Conservation (phyloP, 2,888 invertebrate species). For the Drosophila barbarae region DNA sequence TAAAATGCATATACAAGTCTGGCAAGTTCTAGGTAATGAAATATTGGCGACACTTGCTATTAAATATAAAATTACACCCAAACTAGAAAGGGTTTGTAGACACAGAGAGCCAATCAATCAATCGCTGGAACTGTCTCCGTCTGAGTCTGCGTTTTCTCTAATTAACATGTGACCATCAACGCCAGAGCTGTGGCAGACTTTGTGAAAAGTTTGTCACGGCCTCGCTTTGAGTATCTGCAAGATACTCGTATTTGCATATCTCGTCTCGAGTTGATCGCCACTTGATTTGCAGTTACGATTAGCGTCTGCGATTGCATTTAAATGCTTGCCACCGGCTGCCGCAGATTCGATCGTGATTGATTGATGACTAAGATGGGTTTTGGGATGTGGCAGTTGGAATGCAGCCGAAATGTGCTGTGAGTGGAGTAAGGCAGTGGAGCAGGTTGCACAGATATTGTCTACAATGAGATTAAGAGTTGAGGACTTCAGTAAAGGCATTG, state of each 20-base stretch:
- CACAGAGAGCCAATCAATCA: slow-evolving; percentile 24
- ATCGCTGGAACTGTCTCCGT: slow-evolving; percentile 23
- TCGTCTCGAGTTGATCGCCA: slow-evolving; percentile 45
- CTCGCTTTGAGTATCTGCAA: slow-evolving; percentile 7
- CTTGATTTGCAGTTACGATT: slow-evolving; percentile 66
- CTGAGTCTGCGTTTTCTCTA: slow-evolving; percentile 42
- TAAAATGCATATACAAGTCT: not conserved
- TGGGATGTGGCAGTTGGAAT: not conserved
- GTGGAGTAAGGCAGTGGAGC: slow-evolving; percentile 9
- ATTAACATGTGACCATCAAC: slow-evolving; percentile 47
- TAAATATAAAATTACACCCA: not conserved
- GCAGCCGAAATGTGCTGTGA: not conserved
- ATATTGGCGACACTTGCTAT: slow-evolving; percentile 14
- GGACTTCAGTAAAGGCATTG: not conserved
- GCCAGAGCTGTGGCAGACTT: slow-evolving; percentile 15
- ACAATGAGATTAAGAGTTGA: not conserved
- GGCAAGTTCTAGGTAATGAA: not conserved
- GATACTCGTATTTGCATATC: slow-evolving; percentile 45
- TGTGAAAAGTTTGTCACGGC: slow-evolving; percentile 10
- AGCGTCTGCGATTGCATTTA: slow-evolving; percentile 63
- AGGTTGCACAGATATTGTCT: not conserved
- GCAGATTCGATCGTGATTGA: slow-evolving; percentile 45
- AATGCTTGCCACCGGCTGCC: slow-evolving; percentile 65
- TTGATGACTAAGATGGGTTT: slow-evolving; percentile 29
- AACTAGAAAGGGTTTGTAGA: slow-evolving; percentile 8